Conservation (phyloP, 2,797 vertebrate species). For the Linurgus olivaceus region DNA sequence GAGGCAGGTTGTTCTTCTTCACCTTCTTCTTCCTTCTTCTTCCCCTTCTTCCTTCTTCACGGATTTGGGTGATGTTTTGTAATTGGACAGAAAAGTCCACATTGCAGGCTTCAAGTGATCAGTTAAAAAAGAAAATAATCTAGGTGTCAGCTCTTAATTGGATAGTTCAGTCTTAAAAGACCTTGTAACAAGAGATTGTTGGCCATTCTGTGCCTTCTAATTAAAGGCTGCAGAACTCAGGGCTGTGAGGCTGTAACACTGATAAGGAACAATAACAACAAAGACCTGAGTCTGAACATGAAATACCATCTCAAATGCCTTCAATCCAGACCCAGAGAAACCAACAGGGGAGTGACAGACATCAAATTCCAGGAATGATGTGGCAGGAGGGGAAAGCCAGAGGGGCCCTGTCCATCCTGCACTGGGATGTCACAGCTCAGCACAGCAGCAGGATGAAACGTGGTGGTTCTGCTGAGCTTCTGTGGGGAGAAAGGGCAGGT, state of each 20-base stretch:
- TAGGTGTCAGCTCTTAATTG: background rate
- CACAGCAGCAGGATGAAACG: accelerated
- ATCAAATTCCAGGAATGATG: background rate
- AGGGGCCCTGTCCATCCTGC: background rate
- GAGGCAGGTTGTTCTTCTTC: background rate
- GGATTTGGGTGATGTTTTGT: background rate
- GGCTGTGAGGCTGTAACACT: background rate
- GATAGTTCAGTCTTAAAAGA: background rate
- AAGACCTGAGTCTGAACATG: background rate
- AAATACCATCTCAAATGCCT: background rate
- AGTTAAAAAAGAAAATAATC: background rate
- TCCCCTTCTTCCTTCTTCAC: no score
- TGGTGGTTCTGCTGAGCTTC: background rate
- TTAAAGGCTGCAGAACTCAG: background rate
- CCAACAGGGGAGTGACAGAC: background rate
- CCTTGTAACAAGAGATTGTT: background rate
- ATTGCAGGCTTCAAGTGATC: no score
- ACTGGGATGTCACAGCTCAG: background rate
- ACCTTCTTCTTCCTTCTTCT: background rate
- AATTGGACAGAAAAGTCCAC: background rate
- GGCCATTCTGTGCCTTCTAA: background rate
- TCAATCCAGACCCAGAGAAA: background rate
- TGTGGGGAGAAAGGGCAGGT: background rate
- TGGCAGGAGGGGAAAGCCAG: background rate
- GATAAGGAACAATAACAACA: background rate